Evolutionary conservation across 2,888 invertebrate genomes (phyloP).

Genomic region (Temnothorax ravouxi): DNA sequence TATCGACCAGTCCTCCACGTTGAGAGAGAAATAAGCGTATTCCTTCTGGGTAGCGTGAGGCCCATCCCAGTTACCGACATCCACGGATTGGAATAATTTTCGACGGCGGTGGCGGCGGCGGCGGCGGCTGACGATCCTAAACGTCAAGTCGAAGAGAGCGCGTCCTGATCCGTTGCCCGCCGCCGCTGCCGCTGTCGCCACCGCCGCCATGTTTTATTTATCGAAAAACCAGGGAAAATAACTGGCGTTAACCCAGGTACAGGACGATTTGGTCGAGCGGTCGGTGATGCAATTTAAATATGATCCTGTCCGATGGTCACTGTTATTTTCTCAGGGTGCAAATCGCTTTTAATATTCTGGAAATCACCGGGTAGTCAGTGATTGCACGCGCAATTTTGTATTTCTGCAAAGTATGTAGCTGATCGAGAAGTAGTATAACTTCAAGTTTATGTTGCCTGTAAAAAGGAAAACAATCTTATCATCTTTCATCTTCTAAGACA

Average conservation of each 20-base stretch:
- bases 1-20: conserved; percentile 48
- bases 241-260: conserved; percentile 34
- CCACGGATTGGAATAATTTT: conserved; percentile 69
- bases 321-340: conserved; percentile 48
- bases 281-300: conserved; percentile 53
- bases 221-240: conserved; percentile 50
- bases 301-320: conserved; percentile 32
- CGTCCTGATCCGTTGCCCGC: conserved; percentile 56
- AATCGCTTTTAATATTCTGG: conserved; percentile 48
- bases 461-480: background rate
- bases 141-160: conserved; percentile 50
- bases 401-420: background rate
- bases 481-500: background rate
- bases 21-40: conserved; percentile 63
- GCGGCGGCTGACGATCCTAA: conserved; percentile 58
- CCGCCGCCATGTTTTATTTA: conserved; percentile 70
- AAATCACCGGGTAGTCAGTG: conserved; percentile 13
- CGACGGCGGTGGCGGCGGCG: conserved; percentile 57
- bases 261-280: conserved; percentile 19
- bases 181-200: background rate
- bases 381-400: conserved; percentile 38
- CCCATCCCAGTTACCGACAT: conserved; percentile 69
- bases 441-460: background rate
- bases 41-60: conserved; percentile 73
- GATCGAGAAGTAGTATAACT: background rate